phyloP scores from a whole-genome alignment of 2,113 vertebrate species.

The Phasianus colchicus region DNA sequence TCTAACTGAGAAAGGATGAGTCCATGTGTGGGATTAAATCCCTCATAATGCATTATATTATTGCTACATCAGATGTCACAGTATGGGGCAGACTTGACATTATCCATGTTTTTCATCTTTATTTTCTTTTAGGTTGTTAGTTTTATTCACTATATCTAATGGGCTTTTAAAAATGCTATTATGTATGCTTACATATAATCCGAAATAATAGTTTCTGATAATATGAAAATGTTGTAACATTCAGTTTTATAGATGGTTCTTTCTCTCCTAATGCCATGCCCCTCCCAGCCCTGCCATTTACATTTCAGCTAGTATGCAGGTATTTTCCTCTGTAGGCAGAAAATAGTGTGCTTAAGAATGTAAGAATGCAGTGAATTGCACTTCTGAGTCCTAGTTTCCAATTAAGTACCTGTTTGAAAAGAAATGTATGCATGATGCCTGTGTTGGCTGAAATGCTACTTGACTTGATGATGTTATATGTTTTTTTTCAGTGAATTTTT shows the following conservation, averaged over 20 bases:
- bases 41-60: neutral
- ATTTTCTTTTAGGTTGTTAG: neutral
- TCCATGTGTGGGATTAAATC: neutral
- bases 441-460: neutral
- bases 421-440: neutral
- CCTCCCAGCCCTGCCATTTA: neutral
- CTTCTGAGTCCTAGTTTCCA: neutral
- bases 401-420: neutral
- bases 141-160: neutral
- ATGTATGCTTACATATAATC: neutral
- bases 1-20: neutral
- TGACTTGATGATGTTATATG: neutral
- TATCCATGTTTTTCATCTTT: neutral
- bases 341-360: neutral
- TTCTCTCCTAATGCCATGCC: neutral
- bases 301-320: neutral
- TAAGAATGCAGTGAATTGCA: neutral
- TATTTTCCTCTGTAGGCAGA: constrained; percentile 4
- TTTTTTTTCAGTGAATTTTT: neutral
- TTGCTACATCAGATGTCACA: neutral
- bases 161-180: neutral
- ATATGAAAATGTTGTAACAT: neutral
- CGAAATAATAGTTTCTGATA: neutral
- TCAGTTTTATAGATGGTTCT: neutral
- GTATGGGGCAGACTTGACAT: neutral